Base-by-base conservation (phyloP, 2,797 vertebrate genomes). In the Sebastes taczanowskii region DNA sequence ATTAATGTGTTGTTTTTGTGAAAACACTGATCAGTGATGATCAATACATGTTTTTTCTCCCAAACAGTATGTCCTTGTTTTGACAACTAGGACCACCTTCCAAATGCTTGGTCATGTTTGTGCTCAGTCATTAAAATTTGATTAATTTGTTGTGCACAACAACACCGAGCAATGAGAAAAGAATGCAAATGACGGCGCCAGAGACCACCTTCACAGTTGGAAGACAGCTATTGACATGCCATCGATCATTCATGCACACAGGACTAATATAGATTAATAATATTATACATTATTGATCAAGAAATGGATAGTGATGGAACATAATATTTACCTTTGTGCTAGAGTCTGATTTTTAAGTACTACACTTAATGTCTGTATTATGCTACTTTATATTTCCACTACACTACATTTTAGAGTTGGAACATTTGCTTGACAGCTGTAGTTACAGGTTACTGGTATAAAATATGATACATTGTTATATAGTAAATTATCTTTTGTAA, bases 191-290 rank as follows among this genome's bases (percentile, higher is more conserved):
- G 42, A 74, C 56, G 4, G 8, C 6, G 3, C 63, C 53, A 55
- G 65, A 74, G 72, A 66, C 66, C 85, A 77, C 83, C 86, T 77
- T 85, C 85, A 80, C 72, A 87, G 83, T 46, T 30, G 49, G 76
- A 60, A 67, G 79, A 74, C 70, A 56, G 42, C 61, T 72, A 81
- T 68, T 77, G 83, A 83, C 80, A 27, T 78, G 34, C 77, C 67
- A 85, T 89, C 79, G 87, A 82, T 88, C 78, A 68, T 35, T 46
- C 35, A 7, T 18, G 46, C 35, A 46, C 23, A 14, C 29, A 53
- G 11, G 32, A 55, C 25, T 16, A 46, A 81, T 65, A 60, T 30
- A 56, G 46, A 56, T 32, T 58, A n/a, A 84, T 74, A 25, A 5
- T 53, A 63, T 11, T 29, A 62, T 8, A 61, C 9, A n/a, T 53